Conservation (phyloP, 2,113 vertebrate genomes). For the Galeopterus variegatus region DNA sequence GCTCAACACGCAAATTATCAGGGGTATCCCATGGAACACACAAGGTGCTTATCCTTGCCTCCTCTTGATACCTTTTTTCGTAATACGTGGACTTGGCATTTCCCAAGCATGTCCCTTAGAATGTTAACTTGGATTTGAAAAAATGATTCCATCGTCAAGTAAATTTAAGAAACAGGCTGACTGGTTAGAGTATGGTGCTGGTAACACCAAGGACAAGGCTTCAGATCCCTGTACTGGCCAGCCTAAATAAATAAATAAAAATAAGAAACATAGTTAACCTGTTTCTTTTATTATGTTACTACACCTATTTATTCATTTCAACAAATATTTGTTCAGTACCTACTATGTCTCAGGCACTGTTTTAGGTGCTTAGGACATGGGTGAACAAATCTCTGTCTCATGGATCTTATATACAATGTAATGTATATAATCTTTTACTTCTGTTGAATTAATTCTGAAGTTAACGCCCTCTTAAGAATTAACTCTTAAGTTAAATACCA, state of each 20-base stretch:
- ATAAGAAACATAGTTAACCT: neutral
- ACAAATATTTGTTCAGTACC: neutral
- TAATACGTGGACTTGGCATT: neutral
- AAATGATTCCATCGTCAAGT: neutral
- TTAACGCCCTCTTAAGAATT: neutral
- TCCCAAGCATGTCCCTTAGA: neutral
- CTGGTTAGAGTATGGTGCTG: too few species aligned
- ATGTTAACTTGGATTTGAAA: slow-evolving; percentile 48
- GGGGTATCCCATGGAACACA: neutral
- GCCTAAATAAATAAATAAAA: too few species aligned
- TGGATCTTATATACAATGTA: neutral
- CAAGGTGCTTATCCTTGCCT: too few species aligned
- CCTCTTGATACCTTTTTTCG: neutral
- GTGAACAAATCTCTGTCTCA: neutral
- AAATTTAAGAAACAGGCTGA: neutral
- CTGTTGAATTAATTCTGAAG: slow-evolving; percentile 48
- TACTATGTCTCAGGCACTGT: neutral
- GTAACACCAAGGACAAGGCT: too few species aligned
- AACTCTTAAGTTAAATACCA: slow-evolving; percentile 50
- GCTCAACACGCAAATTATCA: neutral
- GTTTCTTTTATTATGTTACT: slow-evolving; percentile 30
- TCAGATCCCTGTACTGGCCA: too few species aligned
- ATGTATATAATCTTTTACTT: neutral
- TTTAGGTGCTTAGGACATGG: neutral
- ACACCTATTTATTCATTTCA: neutral